phyloP scores from a whole-genome alignment of 2,797 vertebrate genomes.

The Schizothorax lantsangensis region DNA sequence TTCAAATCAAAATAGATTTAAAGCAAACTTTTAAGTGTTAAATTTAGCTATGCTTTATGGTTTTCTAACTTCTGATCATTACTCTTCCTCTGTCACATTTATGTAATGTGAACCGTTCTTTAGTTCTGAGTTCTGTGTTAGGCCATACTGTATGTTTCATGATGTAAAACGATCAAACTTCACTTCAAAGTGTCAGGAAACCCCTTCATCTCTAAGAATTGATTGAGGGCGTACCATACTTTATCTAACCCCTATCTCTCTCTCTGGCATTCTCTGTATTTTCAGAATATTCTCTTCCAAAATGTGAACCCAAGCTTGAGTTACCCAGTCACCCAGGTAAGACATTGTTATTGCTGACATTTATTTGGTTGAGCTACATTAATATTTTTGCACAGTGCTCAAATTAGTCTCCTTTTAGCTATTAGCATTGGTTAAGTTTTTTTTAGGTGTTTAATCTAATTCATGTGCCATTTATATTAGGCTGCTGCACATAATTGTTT shows the following conservation, averaged over 20 bases:
- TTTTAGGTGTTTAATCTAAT: background rate
- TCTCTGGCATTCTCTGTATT: constrained; percentile 39
- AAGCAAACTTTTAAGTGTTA: background rate
- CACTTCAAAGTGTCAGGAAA: background rate
- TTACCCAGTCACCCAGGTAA: constrained; percentile 61
- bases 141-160: constrained; percentile 14
- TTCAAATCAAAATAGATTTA: constrained; percentile 1
- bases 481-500: background rate
- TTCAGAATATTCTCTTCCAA: constrained; percentile 63
- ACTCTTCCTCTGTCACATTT: background rate
- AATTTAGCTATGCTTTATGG: background rate
- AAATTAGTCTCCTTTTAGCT: constrained; percentile 11
- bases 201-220: constrained; percentile 15
- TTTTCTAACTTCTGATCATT: background rate
- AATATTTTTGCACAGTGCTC: background rate
- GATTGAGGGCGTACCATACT: background rate
- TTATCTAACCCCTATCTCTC: background rate
- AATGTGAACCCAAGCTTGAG: constrained; percentile 63
- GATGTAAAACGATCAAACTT: constrained; percentile 11
- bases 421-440: background rate
- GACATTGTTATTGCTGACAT: constrained; percentile 8
- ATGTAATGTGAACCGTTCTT: background rate
- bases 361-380: background rate
- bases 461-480: background rate
- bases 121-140: background rate